Percentiles rank a stretch among this genome's conserved stretches.
Evolutionary conservation across 2,113 vertebrate species (phyloP).

Genomic region (Mobula birostris): DNA sequence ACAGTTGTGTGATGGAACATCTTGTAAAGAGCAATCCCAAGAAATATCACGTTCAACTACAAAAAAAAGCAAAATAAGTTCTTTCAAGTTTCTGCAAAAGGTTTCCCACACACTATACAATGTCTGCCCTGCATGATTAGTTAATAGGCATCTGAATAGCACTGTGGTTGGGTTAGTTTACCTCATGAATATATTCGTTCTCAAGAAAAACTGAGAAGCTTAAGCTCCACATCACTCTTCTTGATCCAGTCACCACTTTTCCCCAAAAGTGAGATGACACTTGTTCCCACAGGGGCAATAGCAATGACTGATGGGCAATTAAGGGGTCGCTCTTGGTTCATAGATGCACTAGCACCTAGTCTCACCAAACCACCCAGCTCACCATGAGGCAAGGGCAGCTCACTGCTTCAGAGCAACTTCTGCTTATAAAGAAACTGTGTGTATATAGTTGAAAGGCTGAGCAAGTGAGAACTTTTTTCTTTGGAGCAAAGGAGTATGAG

Average conservation of each 20-base stretch:
- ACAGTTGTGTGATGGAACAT: conserved; percentile 99
- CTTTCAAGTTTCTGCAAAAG: background rate
- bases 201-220: background rate
- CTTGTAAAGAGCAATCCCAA: conserved; percentile 97
- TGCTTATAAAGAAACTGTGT: background rate
- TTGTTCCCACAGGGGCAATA: background rate
- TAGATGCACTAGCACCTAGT: background rate
- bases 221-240: background rate
- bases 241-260: too few species aligned
- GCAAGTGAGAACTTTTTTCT: too few species aligned
- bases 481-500: too few species aligned
- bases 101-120: background rate
- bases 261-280: background rate
- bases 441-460: too few species aligned
- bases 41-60: conserved; percentile 96
- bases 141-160: background rate
- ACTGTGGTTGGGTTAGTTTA: background rate
- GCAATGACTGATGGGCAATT: too few species aligned
- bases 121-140: background rate
- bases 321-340: background rate
- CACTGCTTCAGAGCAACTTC: background rate
- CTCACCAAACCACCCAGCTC: background rate
- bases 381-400: background rate
- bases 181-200: background rate
- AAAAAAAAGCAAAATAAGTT: conserved; percentile 41